Evolutionary conservation across 2,797 vertebrate species (phyloP), one percentile per base, ranked within the genome.

Genomic region (Loris lydekkerianus): DNA sequence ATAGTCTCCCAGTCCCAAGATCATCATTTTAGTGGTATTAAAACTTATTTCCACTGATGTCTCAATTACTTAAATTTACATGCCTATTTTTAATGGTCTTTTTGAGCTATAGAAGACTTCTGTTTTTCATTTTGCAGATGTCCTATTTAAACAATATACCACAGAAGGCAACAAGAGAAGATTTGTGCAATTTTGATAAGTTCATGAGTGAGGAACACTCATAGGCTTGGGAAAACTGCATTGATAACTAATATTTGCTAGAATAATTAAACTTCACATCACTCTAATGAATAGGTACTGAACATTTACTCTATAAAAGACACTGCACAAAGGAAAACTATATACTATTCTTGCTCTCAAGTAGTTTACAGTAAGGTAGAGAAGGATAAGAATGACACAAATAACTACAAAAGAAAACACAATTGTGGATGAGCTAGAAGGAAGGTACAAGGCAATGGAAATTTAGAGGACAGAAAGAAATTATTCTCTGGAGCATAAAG

Each of bases 1-100:
- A 93, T 31, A 70, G 75, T 75, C 85, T 65, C 23, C 21, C 40
- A 60, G 34, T 89, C 78, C 86, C 73, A 13, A 75, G 65, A 53
- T 78, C 25, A 86, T 84, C 83, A 84, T 67, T 96, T 89, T 53
- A 65, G 40, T 94, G 75, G 56, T 77, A 96, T 92, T 82, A 70
- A n/a, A 92, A 93, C 40, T 43, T 72, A 63, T 89, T 80, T 95
- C 80, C n/a, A 78, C n/a, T 40, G 73, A 80, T 6, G 75, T 92
- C 18, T 49, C 31, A 67, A 83, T 76, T 23, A 56, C 53, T 89
- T 82, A 94, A 96, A 96, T 91, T 82, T 90, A 69, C 46, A 23
- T 58, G 37, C 11, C 72, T 60, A 18, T 83, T 81, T 80, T 86
- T 92, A 91, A 87, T 84, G 34, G 23, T 72, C 17, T 72, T 73